These are phyloP conservation scores for Syrista parreyssii DNA, from an alignment of 2,888 invertebrate genomes.

Conservation along the genomic window DNA sequence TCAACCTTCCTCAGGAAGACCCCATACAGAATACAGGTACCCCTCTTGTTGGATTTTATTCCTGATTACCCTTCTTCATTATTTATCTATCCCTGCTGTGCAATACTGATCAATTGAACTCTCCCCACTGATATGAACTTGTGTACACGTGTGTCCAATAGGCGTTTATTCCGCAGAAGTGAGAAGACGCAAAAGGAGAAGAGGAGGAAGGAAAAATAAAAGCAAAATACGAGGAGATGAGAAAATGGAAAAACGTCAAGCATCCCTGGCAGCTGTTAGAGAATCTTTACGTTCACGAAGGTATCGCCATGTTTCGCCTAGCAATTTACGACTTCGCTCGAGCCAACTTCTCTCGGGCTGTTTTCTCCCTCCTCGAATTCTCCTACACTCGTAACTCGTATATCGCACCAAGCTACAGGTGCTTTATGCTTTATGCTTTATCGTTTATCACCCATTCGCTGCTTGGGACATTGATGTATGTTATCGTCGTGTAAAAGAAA, in stretches of 20 bases:
- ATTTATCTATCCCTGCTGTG: background rate
- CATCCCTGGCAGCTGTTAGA: background rate
- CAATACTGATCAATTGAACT: background rate
- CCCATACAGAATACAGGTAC: background rate
- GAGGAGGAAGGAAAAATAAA: background rate
- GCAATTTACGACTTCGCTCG: background rate
- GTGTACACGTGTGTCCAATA: background rate
- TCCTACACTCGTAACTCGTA: background rate
- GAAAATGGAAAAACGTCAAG: background rate
- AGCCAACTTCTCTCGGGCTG: background rate
- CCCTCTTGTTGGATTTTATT: slow-evolving; percentile 10
- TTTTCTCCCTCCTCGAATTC: background rate
- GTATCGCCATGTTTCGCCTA: background rate
- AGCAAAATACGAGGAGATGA: background rate
- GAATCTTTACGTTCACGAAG: background rate
- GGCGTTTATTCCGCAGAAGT: background rate
- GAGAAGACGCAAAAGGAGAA: background rate
- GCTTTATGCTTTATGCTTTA: background rate
- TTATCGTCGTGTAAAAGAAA: background rate
- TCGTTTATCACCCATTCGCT: background rate
- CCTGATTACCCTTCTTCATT: background rate
- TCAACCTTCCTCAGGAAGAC: background rate
- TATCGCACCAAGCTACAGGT: background rate
- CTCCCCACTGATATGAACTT: background rate
- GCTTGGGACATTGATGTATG: background rate